Evolutionary conservation across 2,113 vertebrate species (phyloP).

Genomic region (Todiramphus chloris): DNA sequence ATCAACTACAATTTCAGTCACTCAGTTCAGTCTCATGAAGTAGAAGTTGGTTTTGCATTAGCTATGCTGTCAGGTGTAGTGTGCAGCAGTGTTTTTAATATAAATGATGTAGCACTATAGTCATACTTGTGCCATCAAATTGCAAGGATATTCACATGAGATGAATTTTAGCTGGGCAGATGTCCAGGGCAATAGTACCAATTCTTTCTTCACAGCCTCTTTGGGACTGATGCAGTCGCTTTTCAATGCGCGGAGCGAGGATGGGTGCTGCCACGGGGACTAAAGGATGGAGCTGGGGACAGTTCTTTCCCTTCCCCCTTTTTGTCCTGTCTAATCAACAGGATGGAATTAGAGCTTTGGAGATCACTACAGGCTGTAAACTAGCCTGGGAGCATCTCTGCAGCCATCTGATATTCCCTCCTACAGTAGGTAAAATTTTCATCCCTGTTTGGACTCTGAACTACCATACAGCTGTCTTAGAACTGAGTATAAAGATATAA

Average conservation of each 20-base stretch:
- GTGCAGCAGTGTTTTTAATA: neutral
- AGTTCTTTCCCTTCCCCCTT: neutral
- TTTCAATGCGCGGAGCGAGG: fast-evolving
- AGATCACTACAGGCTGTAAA: neutral
- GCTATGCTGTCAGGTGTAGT: neutral
- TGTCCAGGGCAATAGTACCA: neutral
- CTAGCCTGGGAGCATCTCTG: neutral
- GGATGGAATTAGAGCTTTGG: neutral
- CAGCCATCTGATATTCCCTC: neutral
- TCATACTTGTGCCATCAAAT: neutral
- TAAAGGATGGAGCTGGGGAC: neutral
- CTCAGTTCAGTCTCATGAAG: neutral
- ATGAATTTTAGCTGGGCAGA: neutral
- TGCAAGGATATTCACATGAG: neutral
- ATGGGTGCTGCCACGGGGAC: neutral
- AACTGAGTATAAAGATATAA: too few species aligned
- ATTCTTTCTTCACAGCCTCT: neutral
- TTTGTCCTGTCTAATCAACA: neutral
- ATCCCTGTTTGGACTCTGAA: neutral
- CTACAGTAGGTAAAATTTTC: neutral
- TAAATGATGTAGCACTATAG: neutral
- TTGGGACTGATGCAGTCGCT: neutral
- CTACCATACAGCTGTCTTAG: neutral
- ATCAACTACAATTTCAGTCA: neutral
- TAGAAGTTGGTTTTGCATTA: neutral